phyloP scores from a whole-genome alignment of 2,888 invertebrate species.

The Melanchra persicariae region DNA sequence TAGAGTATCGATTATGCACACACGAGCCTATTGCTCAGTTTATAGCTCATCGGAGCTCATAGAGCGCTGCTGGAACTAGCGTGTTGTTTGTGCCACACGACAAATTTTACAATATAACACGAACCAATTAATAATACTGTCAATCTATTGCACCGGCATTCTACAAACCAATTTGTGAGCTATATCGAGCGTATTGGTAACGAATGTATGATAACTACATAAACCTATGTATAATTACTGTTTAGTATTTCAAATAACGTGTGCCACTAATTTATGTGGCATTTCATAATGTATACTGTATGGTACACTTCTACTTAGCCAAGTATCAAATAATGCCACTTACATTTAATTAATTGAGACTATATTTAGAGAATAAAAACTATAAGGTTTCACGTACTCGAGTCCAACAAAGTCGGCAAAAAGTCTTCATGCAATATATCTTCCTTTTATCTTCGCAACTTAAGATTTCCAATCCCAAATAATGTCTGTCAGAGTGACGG shows the following conservation, averaged over 20 bases:
- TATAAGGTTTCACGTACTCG: too few species aligned
- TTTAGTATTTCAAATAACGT: background rate
- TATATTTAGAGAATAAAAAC: background rate
- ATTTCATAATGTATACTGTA: background rate
- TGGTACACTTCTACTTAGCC: background rate
- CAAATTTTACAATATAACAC: conserved; percentile 46
- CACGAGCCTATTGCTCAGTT: conserved; percentile 46
- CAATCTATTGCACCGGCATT: conserved; percentile 40
- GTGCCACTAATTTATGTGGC: background rate
- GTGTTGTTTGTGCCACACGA: conserved; percentile 41
- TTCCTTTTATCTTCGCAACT: background rate
- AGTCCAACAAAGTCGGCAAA: too few species aligned
- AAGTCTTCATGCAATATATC: background rate
- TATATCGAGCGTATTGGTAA: conserved; percentile 13
- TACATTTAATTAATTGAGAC: background rate
- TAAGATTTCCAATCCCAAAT: conserved; percentile 17
- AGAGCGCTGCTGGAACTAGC: conserved; percentile 25
- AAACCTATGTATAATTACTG: background rate
- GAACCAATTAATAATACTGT: conserved; percentile 55
- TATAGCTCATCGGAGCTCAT: conserved; percentile 50
- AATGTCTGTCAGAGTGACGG: conserved; percentile 22
- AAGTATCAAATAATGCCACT: background rate
- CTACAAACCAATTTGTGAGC: conserved; percentile 35
- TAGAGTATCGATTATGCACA: conserved; percentile 55
- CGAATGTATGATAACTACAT: background rate